phyloP scores from a whole-genome alignment of 30 jellyfish, hydroid and myxozoan genomes.

The Turritopsis rubra region DNA sequence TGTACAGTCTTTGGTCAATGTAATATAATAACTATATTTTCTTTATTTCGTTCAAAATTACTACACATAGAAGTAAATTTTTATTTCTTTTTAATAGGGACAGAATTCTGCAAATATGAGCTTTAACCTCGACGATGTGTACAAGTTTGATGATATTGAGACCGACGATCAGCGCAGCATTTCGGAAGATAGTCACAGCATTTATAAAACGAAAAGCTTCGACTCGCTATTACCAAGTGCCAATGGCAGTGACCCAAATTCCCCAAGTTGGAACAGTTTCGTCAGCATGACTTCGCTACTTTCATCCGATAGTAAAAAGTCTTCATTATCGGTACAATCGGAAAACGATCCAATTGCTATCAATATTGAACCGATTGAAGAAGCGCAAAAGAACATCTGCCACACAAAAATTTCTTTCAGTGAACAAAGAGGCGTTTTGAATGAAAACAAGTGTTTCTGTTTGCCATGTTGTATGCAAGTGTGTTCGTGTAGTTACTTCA shows the following conservation, averaged over 20 bases:
- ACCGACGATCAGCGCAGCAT: neutral
- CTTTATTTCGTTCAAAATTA: too few species aligned
- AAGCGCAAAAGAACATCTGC: slow-evolving; percentile 1
- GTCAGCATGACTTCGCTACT: neutral
- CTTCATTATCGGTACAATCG: neutral
- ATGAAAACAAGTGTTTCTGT: neutral
- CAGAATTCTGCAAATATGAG: neutral
- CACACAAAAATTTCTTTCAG: neutral
- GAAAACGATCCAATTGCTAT: neutral
- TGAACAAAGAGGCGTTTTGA: slow-evolving; percentile 1
- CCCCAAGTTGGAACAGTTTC: neutral
- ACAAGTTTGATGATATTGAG: neutral
- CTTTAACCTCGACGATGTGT: neutral
- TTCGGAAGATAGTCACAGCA: neutral
- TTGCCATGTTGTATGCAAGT: neutral
- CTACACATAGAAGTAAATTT: too few species aligned
- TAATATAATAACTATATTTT: neutral
- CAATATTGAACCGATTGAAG: neutral
- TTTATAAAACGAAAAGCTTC: neutral
- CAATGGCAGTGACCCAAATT: neutral
- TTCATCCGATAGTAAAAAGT: neutral
- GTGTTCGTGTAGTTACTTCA: neutral
- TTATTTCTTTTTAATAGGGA: too few species aligned
- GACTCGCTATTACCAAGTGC: neutral
- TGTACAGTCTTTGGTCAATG: neutral